These are phyloP conservation scores for Bombus picipes DNA, from an alignment of 1,140 invertebrate genomes.

Conservation along the genomic window DNA sequence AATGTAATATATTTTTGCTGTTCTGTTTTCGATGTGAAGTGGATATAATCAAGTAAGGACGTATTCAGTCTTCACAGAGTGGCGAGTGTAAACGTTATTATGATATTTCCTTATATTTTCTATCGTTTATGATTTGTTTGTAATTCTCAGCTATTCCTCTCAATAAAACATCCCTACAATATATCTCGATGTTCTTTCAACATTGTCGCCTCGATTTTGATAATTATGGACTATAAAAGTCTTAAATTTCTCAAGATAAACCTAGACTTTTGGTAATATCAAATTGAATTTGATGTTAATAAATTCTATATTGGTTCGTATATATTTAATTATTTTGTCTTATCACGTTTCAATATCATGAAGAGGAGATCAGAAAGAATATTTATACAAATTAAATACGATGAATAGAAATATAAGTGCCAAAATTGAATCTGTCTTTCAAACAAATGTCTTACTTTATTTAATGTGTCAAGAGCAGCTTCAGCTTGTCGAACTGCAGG, in stretches of 20 bases:
- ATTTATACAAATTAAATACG: background rate
- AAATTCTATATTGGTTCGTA: background rate
- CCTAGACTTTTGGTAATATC: too few species aligned
- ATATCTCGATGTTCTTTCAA: too few species aligned
- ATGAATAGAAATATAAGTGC: background rate
- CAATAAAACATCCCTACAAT: too few species aligned
- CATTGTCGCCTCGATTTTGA: background rate
- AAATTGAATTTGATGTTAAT: background rate
- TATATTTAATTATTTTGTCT: background rate
- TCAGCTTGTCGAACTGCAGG: constrained; percentile 94
- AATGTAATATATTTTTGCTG: too few species aligned
- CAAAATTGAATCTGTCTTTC: background rate
- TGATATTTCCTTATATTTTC: too few species aligned
- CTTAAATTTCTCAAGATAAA: background rate
- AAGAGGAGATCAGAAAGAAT: background rate
- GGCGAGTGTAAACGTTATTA: too few species aligned
- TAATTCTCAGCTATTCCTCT: too few species aligned
- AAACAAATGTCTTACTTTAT: constrained; percentile 86
- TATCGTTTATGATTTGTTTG: too few species aligned
- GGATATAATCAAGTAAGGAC: too few species aligned
- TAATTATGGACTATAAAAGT: background rate
- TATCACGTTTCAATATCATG: background rate
- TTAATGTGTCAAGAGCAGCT: constrained; percentile 95
- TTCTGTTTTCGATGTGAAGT: too few species aligned
- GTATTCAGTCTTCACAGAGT: too few species aligned